Percentiles rank a stretch among this genome's conserved stretches.
Conservation (phyloP, 2,113 vertebrate genomes). For the Oxygymnocypris stewartii region DNA sequence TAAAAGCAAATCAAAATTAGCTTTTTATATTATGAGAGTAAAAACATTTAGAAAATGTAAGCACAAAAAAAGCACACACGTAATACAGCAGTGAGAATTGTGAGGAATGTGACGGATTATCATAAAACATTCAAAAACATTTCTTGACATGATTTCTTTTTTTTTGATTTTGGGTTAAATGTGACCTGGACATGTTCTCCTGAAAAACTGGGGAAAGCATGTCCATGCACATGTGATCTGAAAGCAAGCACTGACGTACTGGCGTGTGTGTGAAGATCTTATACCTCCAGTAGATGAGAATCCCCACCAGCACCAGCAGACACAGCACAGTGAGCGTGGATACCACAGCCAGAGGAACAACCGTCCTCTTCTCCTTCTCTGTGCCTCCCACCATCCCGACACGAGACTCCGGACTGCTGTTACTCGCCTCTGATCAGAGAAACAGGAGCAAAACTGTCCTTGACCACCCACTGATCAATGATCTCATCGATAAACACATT, state of each 20-base stretch:
- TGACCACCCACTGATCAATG: not conserved
- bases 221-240: not conserved
- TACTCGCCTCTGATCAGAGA: constrained; percentile 87
- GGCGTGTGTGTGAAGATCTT: not conserved
- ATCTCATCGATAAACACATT: not conserved
- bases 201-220: no score
- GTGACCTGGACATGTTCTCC: not conserved
- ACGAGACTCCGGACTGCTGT: constrained; percentile 97
- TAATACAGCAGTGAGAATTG: not conserved
- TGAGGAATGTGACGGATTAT: not conserved
- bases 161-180: not conserved
- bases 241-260: not conserved
- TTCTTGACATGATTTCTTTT: not conserved
- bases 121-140: not conserved
- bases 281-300: constrained; percentile 99
- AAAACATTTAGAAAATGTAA: not conserved
- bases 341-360: constrained; percentile 92
- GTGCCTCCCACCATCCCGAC: constrained; percentile 88
- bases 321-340: constrained; percentile 95
- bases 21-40: not conserved
- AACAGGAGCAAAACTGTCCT: constrained; percentile 64
- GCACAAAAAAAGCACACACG: no score
- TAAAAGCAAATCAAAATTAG: no score
- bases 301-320: constrained; percentile 94
- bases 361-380: constrained; percentile 87